These are phyloP conservation scores for Pachydiplax longipennis DNA, from an alignment of 2,888 invertebrate species.

Conservation along the genomic window DNA sequence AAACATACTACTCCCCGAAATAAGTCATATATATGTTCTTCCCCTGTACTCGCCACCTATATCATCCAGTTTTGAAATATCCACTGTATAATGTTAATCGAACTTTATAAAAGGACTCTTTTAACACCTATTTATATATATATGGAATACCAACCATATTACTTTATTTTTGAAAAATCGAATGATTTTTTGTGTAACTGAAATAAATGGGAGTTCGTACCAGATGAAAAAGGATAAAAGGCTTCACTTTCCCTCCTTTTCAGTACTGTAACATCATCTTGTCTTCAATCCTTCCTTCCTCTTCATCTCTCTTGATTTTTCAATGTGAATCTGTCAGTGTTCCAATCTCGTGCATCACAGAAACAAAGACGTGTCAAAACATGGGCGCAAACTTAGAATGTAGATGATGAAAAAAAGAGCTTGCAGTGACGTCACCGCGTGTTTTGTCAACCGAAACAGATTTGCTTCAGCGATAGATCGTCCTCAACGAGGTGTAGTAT, in stretches of 20 bases:
- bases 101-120: constrained; percentile 14
- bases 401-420: neutral
- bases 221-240: neutral
- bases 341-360: neutral
- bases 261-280: neutral
- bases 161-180: neutral
- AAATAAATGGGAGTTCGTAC: constrained; percentile 21
- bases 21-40: neutral
- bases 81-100: neutral
- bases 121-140: neutral
- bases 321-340: neutral
- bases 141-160: neutral
- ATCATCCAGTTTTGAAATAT: neutral
- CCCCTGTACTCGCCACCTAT: neutral
- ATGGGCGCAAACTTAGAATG: neutral
- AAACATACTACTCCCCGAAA: neutral
- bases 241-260: neutral
- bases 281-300: neutral
- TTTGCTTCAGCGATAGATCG: neutral
- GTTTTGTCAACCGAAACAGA: neutral
- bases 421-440: neutral
- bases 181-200: constrained; percentile 10
- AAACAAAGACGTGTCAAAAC: neutral
- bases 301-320: neutral
- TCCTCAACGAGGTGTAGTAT: neutral